These are phyloP conservation scores for Macrophya alboannulata DNA, from an alignment of 2,888 invertebrate species.

Conservation along the genomic window DNA sequence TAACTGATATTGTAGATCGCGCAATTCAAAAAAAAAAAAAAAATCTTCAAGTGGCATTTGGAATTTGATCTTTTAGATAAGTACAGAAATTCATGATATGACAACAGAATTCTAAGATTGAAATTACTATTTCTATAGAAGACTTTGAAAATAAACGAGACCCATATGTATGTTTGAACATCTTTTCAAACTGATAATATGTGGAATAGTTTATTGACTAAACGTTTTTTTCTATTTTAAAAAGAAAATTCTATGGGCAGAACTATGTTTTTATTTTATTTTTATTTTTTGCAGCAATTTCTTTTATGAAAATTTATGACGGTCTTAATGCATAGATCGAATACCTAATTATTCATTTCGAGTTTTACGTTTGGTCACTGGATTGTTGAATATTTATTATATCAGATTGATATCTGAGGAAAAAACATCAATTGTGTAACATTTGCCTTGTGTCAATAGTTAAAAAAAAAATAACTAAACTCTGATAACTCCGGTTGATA, in stretches of 20 bases:
- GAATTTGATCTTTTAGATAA: slow-evolving; percentile 15
- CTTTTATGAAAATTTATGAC: neutral
- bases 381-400: neutral
- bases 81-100: neutral
- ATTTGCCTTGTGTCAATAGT: neutral
- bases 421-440: neutral
- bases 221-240: neutral
- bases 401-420: neutral
- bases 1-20: neutral
- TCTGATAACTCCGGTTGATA: neutral
- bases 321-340: neutral
- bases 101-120: neutral
- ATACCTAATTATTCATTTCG: neutral
- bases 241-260: neutral
- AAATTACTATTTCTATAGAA: neutral
- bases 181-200: neutral
- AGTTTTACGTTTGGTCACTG: neutral
- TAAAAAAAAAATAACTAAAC: neutral
- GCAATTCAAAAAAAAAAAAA: neutral
- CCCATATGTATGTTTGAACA: neutral
- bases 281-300: neutral
- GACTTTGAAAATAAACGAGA: neutral
- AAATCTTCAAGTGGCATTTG: slow-evolving; percentile 3
- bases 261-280: neutral
- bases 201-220: neutral